These are phyloP conservation scores for Coenobita brevimanus DNA, from an alignment of 1,140 invertebrate genomes.

Conservation along the genomic window DNA sequence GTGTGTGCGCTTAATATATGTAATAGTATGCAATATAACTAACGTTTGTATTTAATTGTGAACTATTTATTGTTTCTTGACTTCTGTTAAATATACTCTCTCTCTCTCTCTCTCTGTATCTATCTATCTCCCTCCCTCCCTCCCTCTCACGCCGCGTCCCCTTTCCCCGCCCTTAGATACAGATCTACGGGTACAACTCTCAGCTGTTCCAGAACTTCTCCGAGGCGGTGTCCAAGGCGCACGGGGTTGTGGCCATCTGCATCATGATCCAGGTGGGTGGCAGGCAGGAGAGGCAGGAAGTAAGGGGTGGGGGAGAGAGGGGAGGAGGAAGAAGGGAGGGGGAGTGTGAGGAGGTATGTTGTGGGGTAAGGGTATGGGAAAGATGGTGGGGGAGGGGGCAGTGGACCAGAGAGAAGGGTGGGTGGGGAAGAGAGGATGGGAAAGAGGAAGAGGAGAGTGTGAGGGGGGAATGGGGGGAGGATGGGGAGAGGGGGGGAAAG, in stretches of 20 bases:
- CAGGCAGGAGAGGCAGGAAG: no score
- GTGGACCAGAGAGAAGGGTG: no score
- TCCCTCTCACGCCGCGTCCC: conserved; percentile 1
- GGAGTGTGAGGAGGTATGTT: no score
- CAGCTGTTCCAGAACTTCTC: conserved; percentile 97
- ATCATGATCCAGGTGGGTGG: conserved; percentile 90
- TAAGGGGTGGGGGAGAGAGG: no score
- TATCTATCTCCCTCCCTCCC: conserved; percentile 16
- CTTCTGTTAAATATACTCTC: not conserved
- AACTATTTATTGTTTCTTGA: not conserved
- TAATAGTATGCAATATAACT: no score
- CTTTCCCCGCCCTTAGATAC: conserved; percentile 83
- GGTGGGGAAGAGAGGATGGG: no score
- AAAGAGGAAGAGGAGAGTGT: no score
- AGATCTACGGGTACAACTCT: conserved; percentile 96
- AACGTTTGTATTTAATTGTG: not conserved
- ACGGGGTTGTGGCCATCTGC: conserved; percentile 95
- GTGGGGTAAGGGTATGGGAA: no score
- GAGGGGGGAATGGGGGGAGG: no score
- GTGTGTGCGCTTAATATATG: not conserved
- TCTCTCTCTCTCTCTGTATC: not conserved
- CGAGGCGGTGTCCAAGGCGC: conserved; percentile 94
- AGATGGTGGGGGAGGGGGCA: no score
- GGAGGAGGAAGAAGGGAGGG: no score
- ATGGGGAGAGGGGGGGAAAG: no score